Percentiles rank a stretch among this genome's conserved stretches.
phyloP scores from a whole-genome alignment of 2,888 invertebrate genomes.

The Zygogramma bicolorata region DNA sequence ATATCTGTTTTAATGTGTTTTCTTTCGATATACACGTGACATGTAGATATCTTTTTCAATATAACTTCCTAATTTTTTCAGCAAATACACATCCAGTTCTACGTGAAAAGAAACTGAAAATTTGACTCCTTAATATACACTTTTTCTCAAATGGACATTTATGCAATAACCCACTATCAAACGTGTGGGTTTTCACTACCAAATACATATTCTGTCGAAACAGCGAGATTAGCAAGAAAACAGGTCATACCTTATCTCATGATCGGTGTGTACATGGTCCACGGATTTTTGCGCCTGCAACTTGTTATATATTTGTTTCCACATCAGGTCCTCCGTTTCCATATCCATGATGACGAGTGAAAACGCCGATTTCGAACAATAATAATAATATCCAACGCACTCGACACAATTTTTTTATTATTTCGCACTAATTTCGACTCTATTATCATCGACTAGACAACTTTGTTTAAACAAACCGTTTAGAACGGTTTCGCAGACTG shows the following conservation, averaged over 20 bases:
- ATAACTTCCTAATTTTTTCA: too few species aligned
- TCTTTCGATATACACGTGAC: too few species aligned
- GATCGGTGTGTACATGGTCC: conserved; percentile 72
- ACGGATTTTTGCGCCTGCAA: conserved; percentile 73
- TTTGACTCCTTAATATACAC: too few species aligned
- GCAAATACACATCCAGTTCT: too few species aligned
- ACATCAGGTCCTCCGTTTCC: conserved; percentile 82
- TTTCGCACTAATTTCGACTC: not conserved
- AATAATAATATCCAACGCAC: not conserved
- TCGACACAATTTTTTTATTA: not conserved
- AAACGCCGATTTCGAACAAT: not conserved
- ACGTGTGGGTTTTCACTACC: not conserved
- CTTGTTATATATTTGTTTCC: conserved; percentile 81
- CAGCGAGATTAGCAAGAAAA: not conserved
- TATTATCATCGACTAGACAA: not conserved
- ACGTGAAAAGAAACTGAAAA: too few species aligned
- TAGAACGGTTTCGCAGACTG: conserved; percentile 22
- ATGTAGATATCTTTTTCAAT: too few species aligned
- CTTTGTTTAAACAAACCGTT: conserved; percentile 10
- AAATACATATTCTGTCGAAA: not conserved
- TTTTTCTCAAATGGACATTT: too few species aligned
- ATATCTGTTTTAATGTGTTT: too few species aligned
- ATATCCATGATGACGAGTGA: conserved; percentile 54
- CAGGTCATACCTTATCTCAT: conserved; percentile 74
- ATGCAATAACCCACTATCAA: not conserved